These are phyloP conservation scores for Geotria australis DNA, from an alignment of 2,797 vertebrate genomes.

Conservation along the genomic window DNA sequence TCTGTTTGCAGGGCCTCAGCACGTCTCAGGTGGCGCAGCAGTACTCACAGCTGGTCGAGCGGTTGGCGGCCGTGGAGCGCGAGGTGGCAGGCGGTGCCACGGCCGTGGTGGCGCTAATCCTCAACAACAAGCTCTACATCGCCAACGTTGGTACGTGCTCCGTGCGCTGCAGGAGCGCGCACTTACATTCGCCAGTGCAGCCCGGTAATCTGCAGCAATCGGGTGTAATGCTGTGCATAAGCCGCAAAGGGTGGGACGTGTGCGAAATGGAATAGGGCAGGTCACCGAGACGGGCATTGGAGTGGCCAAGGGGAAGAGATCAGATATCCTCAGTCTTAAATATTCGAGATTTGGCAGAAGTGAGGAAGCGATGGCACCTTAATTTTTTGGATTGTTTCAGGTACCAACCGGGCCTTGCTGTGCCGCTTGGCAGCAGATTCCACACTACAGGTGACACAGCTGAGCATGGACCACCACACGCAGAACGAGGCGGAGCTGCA, in stretches of 20 bases:
- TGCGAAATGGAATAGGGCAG: too few relatives aligned
- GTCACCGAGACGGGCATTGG: too few relatives aligned
- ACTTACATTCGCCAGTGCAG: too few relatives aligned
- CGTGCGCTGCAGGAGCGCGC: too few relatives aligned
- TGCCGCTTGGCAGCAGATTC: conserved; percentile 71
- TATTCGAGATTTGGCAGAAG: too few relatives aligned
- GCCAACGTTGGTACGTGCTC: conserved; percentile 52
- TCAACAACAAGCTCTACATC: conserved; percentile 64
- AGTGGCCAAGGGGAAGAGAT: too few relatives aligned
- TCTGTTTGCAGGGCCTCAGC: background rate
- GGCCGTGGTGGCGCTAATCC: conserved; percentile 57
- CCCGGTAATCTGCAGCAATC: too few relatives aligned
- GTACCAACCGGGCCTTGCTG: conserved; percentile 60
- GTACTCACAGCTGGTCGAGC: conserved; percentile 60
- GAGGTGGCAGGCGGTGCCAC: conserved; percentile 75
- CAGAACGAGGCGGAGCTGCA: conserved; percentile 84
- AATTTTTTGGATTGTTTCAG: conserved; percentile 10
- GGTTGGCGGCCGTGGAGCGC: conserved; percentile 47
- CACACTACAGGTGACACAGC: conserved; percentile 69
- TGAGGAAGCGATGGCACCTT: too few relatives aligned
- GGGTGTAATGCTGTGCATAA: too few relatives aligned
- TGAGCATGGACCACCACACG: conserved; percentile 49
- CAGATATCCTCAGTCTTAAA: too few relatives aligned
- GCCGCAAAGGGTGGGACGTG: too few relatives aligned
- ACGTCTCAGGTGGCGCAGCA: conserved; percentile 8